A percentile compares a stretch with the other conserved stretches of the same genome.
Conservation (phyloP, 2,113 vertebrate genomes). For the Mustela lutreola region DNA sequence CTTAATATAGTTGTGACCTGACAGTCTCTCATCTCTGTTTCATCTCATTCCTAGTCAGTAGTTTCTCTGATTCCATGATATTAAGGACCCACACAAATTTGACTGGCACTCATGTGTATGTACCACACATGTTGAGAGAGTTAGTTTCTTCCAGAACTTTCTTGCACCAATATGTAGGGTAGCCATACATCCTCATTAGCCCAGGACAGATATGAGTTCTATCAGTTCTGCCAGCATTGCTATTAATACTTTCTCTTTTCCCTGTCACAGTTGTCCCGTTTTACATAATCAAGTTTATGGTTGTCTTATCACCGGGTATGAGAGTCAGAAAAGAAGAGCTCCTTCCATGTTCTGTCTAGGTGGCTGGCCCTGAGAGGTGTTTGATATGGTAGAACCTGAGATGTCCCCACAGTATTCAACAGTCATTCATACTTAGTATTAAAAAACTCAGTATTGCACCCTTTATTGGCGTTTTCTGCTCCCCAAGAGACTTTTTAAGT, state of each 20-base stretch:
- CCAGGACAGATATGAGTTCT: neutral
- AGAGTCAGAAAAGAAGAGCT: neutral
- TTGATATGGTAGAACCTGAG: neutral
- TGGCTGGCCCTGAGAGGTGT: neutral
- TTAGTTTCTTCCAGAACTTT: neutral
- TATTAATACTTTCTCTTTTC: neutral
- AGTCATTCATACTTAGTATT: neutral
- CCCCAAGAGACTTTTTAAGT: neutral
- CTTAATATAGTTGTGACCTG: neutral
- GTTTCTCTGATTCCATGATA: neutral
- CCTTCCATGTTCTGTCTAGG: neutral
- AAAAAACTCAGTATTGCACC: neutral
- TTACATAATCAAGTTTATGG: neutral
- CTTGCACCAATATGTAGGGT: neutral
- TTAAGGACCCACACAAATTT: neutral
- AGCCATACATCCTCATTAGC: neutral
- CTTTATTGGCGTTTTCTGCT: neutral
- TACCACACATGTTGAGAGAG: neutral
- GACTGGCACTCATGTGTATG: rapidly evolving
- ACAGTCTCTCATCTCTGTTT: neutral
- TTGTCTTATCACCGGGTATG: neutral
- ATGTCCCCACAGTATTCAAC: neutral
- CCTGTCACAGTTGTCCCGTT: neutral
- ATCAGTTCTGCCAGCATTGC: neutral
- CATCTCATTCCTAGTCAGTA: neutral